Evolutionary conservation across 2,797 vertebrate species (phyloP).

Genomic region (Cephalopachus bancanus): DNA sequence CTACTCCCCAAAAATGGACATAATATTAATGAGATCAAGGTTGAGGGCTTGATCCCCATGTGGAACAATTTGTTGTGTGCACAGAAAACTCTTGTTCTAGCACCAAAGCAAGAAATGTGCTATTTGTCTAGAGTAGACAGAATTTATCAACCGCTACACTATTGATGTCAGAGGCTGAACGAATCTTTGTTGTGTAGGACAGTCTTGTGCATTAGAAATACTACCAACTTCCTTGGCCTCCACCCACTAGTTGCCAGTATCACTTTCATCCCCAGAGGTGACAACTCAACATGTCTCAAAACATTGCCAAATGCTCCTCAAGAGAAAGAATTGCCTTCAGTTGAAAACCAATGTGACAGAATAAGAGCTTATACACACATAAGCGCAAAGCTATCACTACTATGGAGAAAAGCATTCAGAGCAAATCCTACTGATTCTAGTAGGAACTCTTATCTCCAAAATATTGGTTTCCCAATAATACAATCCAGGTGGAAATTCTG

Average conservation of each 20-base stretch:
- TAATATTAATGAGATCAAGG: background rate
- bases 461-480: background rate
- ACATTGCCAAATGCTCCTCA: accelerated
- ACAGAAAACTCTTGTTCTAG: background rate
- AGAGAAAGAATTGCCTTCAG: too few species aligned
- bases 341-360: accelerated
- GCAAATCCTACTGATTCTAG: accelerated
- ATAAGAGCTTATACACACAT: background rate
- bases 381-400: background rate
- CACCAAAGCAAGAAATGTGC: background rate
- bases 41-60: accelerated
- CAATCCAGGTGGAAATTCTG: background rate
- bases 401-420: background rate
- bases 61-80: accelerated
- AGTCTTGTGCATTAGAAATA: accelerated
- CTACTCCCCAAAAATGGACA: too few species aligned
- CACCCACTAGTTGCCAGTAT: background rate
- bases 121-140: accelerated
- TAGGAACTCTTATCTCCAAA: accelerated
- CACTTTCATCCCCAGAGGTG: too few species aligned
- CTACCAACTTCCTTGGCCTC: background rate
- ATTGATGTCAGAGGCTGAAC: too few species aligned
- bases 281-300: background rate
- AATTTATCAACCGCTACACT: background rate
- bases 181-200: accelerated